Evolutionary conservation across 2,797 vertebrate species (phyloP).

Genomic region (Girardinus metallicus): DNA sequence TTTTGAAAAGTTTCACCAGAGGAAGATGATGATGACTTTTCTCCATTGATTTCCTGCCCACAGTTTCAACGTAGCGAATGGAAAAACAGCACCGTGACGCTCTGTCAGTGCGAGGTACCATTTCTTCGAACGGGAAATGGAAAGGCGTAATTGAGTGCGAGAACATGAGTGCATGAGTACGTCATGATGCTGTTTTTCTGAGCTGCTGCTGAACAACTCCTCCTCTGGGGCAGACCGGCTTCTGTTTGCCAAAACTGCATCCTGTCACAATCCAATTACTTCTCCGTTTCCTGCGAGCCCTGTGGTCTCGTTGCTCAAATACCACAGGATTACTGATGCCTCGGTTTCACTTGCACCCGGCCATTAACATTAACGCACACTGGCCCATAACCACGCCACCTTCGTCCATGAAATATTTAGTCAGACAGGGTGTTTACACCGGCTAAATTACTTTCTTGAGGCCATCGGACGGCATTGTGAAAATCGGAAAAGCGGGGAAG

Average conservation of each 20-base stretch:
- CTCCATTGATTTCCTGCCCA: not conserved
- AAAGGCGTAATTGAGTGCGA: slow-evolving; percentile 29
- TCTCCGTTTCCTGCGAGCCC: slow-evolving; percentile 77
- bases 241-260: slow-evolving; percentile 75
- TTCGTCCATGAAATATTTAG: slow-evolving; percentile 66
- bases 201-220: slow-evolving; percentile 21
- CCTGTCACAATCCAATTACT: slow-evolving; percentile 81
- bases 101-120: slow-evolving; percentile 15
- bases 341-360: slow-evolving; percentile 33
- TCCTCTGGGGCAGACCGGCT: slow-evolving; percentile 68
- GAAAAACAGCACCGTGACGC: not conserved
- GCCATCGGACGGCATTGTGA: slow-evolving; percentile 33
- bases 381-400: slow-evolving; percentile 43
- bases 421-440: slow-evolving; percentile 67
- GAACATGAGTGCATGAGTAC: slow-evolving; percentile 9
- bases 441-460: slow-evolving; percentile 62
- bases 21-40: not conserved
- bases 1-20: not conserved
- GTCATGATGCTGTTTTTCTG: slow-evolving; percentile 36
- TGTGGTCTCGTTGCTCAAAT: slow-evolving; percentile 69
- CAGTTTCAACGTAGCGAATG: not conserved
- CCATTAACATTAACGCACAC: slow-evolving; percentile 14
- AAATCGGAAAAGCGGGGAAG: slow-evolving; percentile 31
- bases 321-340: slow-evolving; percentile 48
- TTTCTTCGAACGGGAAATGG: slow-evolving; percentile 27